Percentiles rank a stretch among this genome's conserved stretches.
Evolutionary conservation across 1,140 invertebrate genomes (phyloP).

Genomic region (Myzus persicae): DNA sequence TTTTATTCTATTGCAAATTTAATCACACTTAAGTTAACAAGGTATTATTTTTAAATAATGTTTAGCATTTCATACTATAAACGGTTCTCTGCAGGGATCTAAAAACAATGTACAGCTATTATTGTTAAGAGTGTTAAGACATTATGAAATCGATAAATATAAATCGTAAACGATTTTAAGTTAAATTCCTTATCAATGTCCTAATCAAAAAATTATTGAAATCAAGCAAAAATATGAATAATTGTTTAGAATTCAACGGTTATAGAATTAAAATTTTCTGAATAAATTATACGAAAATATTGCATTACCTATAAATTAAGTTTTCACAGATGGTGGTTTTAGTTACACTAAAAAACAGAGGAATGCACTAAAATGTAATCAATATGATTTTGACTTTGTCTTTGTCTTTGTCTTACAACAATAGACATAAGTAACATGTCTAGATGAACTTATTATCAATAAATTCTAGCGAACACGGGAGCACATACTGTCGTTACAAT

Average conservation of each 20-base stretch:
- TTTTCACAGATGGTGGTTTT: neutral
- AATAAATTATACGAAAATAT: neutral
- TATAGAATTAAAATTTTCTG: neutral
- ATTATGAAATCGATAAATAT: neutral
- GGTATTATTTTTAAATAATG: neutral
- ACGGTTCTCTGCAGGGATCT: neutral
- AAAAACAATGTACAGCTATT: neutral
- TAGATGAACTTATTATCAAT: neutral
- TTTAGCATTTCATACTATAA: neutral
- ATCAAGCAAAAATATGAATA: neutral
- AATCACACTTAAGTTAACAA: slow-evolving; percentile 53
- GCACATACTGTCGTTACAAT: neutral
- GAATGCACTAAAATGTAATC: neutral
- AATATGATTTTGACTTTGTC: neutral
- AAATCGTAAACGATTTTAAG: neutral
- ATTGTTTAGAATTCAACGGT: neutral
- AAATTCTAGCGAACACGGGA: neutral
- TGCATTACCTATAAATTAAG: neutral
- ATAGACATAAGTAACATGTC: neutral
- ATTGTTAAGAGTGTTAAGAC: neutral
- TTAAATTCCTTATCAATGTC: neutral
- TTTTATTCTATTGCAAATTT: slow-evolving; percentile 54
- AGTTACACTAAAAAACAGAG: neutral
- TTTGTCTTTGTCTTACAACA: neutral
- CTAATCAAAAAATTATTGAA: neutral